Evolutionary conservation across 2,797 vertebrate species (phyloP).

Genomic region (Anabas testudineus): DNA sequence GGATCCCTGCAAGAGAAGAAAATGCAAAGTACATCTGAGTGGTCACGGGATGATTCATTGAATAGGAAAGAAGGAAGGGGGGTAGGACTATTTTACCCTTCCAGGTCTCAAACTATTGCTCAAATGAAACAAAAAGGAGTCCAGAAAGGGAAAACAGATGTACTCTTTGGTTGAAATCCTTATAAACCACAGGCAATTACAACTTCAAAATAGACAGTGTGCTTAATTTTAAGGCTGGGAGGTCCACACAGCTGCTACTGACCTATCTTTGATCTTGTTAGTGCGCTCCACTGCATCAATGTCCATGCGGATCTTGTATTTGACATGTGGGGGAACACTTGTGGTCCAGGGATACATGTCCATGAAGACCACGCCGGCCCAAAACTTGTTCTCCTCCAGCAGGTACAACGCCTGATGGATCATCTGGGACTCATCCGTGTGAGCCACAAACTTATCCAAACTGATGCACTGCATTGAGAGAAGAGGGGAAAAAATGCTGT

Average conservation of each 20-base stretch:
- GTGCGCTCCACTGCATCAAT: constrained; percentile 95
- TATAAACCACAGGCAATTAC: neutral
- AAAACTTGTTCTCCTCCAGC: constrained; percentile 92
- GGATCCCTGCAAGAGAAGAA: neutral
- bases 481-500: neutral
- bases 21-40: neutral
- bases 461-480: constrained; percentile 87
- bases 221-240: constrained; percentile 63
- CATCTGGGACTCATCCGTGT: constrained; percentile 89
- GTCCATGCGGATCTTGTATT: constrained; percentile 97
- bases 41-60: neutral
- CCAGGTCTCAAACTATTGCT: neutral
- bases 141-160: neutral
- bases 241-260: constrained; percentile 65
- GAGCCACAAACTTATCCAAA: constrained; percentile 94
- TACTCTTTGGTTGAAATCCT: neutral
- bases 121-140: neutral
- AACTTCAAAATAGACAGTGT: neutral
- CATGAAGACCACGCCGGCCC: constrained; percentile 92
- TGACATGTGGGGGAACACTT: constrained; percentile 87
- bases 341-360: constrained; percentile 87
- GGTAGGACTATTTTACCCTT: neutral
- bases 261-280: constrained; percentile 98
- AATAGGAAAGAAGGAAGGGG: neutral
- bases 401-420: constrained; percentile 87